Percentiles rank a stretch among this genome's conserved stretches.
Evolutionary conservation across 2,888 invertebrate species (phyloP).

Genomic region (Drosophila siamana): DNA sequence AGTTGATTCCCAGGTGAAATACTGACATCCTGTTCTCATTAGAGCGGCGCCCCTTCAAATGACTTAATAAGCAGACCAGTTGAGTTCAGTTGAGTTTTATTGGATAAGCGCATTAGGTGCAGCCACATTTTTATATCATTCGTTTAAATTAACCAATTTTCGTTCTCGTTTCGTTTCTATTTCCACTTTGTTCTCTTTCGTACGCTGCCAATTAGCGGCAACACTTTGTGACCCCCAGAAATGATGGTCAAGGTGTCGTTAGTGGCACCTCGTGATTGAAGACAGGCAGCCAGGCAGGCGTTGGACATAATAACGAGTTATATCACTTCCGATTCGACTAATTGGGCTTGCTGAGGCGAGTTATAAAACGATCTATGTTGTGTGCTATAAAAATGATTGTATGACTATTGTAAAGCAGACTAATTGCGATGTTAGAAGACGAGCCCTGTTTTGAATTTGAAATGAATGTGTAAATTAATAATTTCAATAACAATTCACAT

Average conservation of each 20-base stretch:
- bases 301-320: conserved; percentile 17
- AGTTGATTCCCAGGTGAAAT: conserved; percentile 8
- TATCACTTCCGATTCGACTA: conserved; percentile 25
- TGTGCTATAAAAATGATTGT: neutral
- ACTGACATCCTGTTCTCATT: conserved; percentile 68
- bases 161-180: conserved; percentile 37
- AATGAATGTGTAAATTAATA: neutral
- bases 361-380: neutral
- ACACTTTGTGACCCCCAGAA: conserved; percentile 31
- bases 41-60: conserved; percentile 50
- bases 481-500: neutral
- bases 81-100: conserved; percentile 25
- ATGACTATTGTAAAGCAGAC: neutral
- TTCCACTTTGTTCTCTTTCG: conserved; percentile 17
- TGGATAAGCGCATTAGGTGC: neutral
- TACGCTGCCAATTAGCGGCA: conserved; percentile 61
- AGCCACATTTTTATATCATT: conserved; percentile 55
- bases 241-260: conserved; percentile 66
- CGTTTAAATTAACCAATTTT: conserved; percentile 73
- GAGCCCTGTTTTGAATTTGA: too few species aligned
- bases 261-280: conserved; percentile 66
- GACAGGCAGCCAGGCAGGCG: conserved; percentile 21
- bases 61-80: conserved; percentile 62
- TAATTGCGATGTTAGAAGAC: neutral
- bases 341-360: neutral